These are phyloP conservation scores for Schizopygopsis pylzovi DNA, from an alignment of 2,797 vertebrate species.

Conservation along the genomic window DNA sequence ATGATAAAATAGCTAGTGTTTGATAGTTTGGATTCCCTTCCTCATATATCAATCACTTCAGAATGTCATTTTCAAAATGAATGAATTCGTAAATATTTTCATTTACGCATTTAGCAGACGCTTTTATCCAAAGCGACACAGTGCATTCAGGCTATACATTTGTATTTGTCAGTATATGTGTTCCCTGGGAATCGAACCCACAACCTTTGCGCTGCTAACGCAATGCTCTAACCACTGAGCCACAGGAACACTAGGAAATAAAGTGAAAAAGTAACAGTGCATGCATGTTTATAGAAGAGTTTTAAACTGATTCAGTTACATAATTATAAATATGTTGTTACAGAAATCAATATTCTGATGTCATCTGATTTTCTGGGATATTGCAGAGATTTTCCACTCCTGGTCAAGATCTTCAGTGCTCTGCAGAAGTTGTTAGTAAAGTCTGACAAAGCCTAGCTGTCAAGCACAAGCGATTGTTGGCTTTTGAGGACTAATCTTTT, in stretches of 20 bases:
- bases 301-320: background rate
- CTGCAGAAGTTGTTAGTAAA: constrained; percentile 49
- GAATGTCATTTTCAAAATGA: background rate
- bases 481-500: constrained; percentile 71
- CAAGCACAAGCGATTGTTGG: constrained; percentile 59
- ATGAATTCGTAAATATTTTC: background rate
- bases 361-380: constrained; percentile 15
- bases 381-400: constrained; percentile 58
- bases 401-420: constrained; percentile 56
- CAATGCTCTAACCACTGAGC: too few relatives aligned
- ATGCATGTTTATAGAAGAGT: background rate
- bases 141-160: too few relatives aligned
- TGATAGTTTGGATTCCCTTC: background rate
- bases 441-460: constrained; percentile 65
- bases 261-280: background rate
- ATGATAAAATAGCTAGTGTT: background rate
- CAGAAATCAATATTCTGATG: background rate
- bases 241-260: too few relatives aligned
- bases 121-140: too few relatives aligned
- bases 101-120: too few relatives aligned
- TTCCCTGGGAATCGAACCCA: too few relatives aligned
- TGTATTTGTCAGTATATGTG: too few relatives aligned
- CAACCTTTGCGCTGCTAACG: too few relatives aligned
- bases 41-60: background rate
- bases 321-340: background rate